Evolutionary conservation across 1,140 invertebrate genomes (phyloP), one percentile per base, ranked within the genome.

Genomic region (Argopecten irradians): DNA sequence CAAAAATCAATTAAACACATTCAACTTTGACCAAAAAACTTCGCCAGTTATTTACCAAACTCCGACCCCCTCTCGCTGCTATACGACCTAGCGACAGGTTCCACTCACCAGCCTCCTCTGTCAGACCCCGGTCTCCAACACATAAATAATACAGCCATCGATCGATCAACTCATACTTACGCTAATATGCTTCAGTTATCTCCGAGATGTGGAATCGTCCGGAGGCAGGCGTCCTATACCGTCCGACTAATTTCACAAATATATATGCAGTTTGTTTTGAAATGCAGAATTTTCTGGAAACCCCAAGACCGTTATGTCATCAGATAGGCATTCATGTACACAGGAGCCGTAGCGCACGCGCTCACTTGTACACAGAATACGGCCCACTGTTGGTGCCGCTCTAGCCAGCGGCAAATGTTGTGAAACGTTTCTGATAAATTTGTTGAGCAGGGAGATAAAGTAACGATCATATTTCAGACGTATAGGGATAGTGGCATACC

Each of bases 371-470:
- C 55, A 71, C 55, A 71, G 55, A 71, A 22, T 28, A 22, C 5
- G 55, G 5, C 55, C 1, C 55, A 16, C 55, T 71, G 55, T 28
- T 71, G 55, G 55, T 71, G n/a, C 55, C 55, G 55, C n/a, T 28
- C 55, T 71, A 71, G 55, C 55, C n/a, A 71, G 55, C 55, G 55
- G 55, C 55, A 71, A 71, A 71, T 71, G 55, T 71, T 71, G 55
- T 71, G 55, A 71, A 71, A 71, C 55, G 22, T 71, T 71, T 71
- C 55, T 71, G 55, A 71, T 71, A 71, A 71, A 71, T 71, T 71
- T 71, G 55, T 71, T 71, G 55, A 71, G 55, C 55, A 71, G 22
- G 55, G 22, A 71, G 55, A 71, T 71, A 71, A 71, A 71, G 55
- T 71, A 16, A 71, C 55, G 55, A 71, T 71, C 55, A 71, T 71